Conservation (phyloP, 2,888 invertebrate genomes). For the Apodemia mormo region DNA sequence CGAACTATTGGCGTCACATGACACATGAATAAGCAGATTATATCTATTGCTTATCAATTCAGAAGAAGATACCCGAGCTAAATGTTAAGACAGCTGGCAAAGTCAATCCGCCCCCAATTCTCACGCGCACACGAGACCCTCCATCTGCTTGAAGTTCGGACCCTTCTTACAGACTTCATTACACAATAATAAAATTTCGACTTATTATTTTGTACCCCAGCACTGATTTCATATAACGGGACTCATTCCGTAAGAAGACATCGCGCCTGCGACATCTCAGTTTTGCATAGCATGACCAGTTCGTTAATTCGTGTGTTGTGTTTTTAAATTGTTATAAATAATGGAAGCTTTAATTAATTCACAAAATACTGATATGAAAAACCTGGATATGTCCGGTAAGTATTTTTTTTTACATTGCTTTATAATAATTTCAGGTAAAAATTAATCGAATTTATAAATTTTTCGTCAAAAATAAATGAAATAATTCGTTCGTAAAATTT, state of each 20-base stretch:
- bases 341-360: slow-evolving; percentile 48
- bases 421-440: too few species aligned
- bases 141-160: slow-evolving; percentile 52
- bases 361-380: slow-evolving; percentile 39
- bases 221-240: slow-evolving; percentile 56
- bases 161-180: slow-evolving; percentile 52
- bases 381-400: slow-evolving; percentile 45
- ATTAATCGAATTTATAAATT: too few species aligned
- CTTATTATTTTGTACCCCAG: slow-evolving; percentile 54
- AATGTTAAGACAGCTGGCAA: slow-evolving; percentile 43
- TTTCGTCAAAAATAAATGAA: too few species aligned
- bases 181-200: slow-evolving; percentile 45
- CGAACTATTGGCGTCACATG: slow-evolving; percentile 32
- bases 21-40: slow-evolving; percentile 22
- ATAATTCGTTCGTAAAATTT: too few species aligned
- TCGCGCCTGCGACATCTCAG: slow-evolving; percentile 44
- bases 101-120: slow-evolving; percentile 54
- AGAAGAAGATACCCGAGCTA: slow-evolving; percentile 38
- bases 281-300: slow-evolving; percentile 9
- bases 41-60: not conserved
- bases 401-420: slow-evolving; percentile 20
- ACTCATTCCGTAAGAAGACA: slow-evolving; percentile 52
- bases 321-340: not conserved
- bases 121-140: slow-evolving; percentile 48
- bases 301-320: not conserved